Percentiles rank a stretch among this genome's conserved stretches.
Evolutionary conservation across 2,113 vertebrate genomes (phyloP).

Genomic region (Pitta sordida): DNA sequence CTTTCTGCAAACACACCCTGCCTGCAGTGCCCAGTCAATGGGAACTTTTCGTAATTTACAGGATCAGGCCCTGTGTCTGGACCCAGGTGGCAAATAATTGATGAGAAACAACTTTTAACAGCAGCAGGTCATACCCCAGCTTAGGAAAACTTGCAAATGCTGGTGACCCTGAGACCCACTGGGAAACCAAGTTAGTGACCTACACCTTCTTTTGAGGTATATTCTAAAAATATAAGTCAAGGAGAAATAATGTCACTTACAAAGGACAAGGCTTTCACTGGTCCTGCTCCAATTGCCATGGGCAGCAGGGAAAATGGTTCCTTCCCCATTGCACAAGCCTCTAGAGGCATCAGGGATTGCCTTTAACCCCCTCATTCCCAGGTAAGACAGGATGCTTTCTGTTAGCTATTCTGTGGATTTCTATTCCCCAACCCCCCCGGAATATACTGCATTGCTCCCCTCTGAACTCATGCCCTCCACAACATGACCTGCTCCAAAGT

Average conservation of each 20-base stretch:
- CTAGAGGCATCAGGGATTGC: not conserved
- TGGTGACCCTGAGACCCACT: not conserved
- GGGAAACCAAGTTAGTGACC: not conserved
- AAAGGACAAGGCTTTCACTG: not conserved
- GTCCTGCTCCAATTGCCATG: not conserved
- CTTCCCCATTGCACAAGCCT: not conserved
- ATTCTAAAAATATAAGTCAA: not conserved
- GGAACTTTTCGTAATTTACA: not conserved
- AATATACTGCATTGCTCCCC: not conserved
- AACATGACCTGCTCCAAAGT: not conserved
- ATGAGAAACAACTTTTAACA: not conserved
- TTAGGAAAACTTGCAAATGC: not conserved
- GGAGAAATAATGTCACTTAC: not conserved
- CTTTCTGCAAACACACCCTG: not conserved
- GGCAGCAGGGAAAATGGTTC: not conserved
- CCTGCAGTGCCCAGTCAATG: not conserved
- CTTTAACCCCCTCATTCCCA: not conserved
- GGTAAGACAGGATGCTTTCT: not conserved
- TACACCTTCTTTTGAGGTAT: not conserved
- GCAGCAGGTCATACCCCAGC: not conserved
- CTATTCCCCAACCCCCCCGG: not conserved
- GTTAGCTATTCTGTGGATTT: not conserved
- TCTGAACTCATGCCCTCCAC: not conserved
- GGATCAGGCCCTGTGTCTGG: not conserved
- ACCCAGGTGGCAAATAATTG: not conserved